These are phyloP conservation scores for Gymnarchus niloticus DNA, from an alignment of 2,113 vertebrate species.

Conservation along the genomic window DNA sequence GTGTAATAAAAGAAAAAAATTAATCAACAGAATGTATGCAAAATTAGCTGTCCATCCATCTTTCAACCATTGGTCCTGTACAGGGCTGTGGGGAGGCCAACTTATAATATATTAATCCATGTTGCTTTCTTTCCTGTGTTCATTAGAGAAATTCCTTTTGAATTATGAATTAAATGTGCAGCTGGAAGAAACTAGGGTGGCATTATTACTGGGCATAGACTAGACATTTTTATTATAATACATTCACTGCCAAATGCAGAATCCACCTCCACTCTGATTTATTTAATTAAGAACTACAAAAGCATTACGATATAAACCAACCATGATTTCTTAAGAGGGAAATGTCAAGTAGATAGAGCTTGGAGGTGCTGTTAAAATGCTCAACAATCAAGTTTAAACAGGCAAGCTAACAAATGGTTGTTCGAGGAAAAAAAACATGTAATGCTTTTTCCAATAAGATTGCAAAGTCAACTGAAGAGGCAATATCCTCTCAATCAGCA, in stretches of 20 bases:
- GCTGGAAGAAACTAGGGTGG: background rate
- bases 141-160: background rate
- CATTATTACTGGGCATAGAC: background rate
- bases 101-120: background rate
- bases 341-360: conserved; percentile 19
- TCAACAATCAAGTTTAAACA: background rate
- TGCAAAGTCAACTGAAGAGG: background rate
- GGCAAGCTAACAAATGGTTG: background rate
- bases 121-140: background rate
- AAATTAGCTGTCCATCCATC: background rate
- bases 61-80: background rate
- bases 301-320: conserved; percentile 39
- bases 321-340: conserved; percentile 3
- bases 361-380: conserved; percentile 22
- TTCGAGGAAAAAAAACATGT: background rate
- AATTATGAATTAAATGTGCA: background rate
- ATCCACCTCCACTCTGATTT: background rate
- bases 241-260: background rate
- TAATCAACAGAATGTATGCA: background rate
- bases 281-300: conserved; percentile 38
- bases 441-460: background rate
- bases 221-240: background rate
- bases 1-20: background rate
- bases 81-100: background rate
- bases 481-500: background rate